Evolutionary conservation across 2,888 invertebrate species (phyloP).

Genomic region (Dugesia japonica): DNA sequence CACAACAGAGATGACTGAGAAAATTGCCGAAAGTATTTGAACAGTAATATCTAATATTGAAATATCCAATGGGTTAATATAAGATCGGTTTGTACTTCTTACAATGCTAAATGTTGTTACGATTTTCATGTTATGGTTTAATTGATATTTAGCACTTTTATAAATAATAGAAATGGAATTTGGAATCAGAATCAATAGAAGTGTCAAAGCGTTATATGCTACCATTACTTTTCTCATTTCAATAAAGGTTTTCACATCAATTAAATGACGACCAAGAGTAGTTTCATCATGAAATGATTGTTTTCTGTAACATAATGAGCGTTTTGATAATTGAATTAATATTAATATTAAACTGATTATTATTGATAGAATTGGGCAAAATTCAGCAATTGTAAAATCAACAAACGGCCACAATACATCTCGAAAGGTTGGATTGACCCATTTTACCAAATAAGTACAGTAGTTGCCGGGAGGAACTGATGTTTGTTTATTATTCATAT

Average conservation of each 20-base stretch:
- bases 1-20: neutral
- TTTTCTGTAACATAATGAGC: neutral
- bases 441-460: constrained; percentile 16
- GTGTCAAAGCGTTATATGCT: neutral
- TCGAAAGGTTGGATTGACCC: constrained; percentile 25
- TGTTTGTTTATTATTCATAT: constrained; percentile 1
- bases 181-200: neutral
- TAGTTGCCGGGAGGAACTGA: constrained; percentile 14
- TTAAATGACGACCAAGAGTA: constrained; percentile 1
- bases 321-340: neutral
- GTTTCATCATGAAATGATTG: neutral
- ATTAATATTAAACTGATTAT: neutral
- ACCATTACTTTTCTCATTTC: constrained; percentile 11
- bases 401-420: constrained; percentile 17
- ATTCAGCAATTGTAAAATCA: neutral
- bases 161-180: neutral
- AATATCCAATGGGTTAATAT: neutral
- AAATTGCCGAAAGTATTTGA: neutral
- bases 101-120: neutral
- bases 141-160: neutral
- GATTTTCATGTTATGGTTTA: neutral
- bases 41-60: neutral
- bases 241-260: constrained; percentile 10
- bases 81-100: constrained; percentile 1
- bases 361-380: neutral